Conservation (phyloP, 2,888 invertebrate genomes). For the Drosophila longiperda region DNA sequence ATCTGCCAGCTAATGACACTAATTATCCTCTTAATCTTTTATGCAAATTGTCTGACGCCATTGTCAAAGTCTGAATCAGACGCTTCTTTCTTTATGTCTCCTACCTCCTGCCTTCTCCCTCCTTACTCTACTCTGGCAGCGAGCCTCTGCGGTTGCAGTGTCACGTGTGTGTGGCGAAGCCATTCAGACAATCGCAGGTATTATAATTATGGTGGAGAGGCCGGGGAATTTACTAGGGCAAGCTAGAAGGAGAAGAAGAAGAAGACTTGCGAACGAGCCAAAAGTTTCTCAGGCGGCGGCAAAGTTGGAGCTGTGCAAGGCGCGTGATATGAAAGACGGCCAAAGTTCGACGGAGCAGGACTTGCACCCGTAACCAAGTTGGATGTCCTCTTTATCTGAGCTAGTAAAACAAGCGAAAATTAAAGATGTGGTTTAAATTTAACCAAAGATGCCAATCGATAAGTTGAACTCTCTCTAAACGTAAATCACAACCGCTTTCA, state of each 20-base stretch:
- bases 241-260: neutral
- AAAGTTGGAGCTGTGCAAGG: constrained; percentile 64
- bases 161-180: constrained; percentile 69
- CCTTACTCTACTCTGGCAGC: neutral
- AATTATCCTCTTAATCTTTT: constrained; percentile 76
- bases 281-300: constrained; percentile 60
- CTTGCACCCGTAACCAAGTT: constrained; percentile 21
- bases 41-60: constrained; percentile 68
- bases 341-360: constrained; percentile 60
- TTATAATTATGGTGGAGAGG: constrained; percentile 64
- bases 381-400: constrained; percentile 44
- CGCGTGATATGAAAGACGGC: constrained; percentile 75
- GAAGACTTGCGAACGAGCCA: constrained; percentile 41
- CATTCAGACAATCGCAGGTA: constrained; percentile 75
- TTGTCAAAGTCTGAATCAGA: constrained; percentile 42
- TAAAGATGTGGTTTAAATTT: constrained; percentile 32
- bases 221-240: constrained; percentile 10
- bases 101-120: neutral
- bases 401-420: constrained; percentile 10
- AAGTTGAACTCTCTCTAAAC: constrained; percentile 22
- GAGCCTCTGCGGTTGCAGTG: constrained; percentile 59
- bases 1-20: constrained; percentile 73
- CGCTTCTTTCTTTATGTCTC: neutral
- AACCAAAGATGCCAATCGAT: constrained; percentile 41
- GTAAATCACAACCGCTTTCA: constrained; percentile 35